Conservation (phyloP, 2,797 vertebrate species). For the Lepidocolaptes lacrymiger region DNA sequence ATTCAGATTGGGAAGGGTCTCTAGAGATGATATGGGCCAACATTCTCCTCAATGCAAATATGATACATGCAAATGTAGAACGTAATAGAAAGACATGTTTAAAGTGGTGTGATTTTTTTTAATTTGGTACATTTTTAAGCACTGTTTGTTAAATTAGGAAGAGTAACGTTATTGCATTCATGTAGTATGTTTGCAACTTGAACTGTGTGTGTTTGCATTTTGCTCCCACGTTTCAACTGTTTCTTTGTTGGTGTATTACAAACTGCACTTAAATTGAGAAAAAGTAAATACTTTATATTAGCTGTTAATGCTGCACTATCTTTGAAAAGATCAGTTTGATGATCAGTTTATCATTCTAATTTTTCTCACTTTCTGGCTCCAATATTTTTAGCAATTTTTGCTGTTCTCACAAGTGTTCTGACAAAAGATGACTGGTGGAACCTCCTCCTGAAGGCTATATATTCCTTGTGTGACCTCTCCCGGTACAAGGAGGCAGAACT, state of each 20-base stretch:
- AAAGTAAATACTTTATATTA: not conserved
- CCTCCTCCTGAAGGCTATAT: constrained; percentile 87
- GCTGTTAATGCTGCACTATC: not conserved
- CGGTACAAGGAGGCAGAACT: constrained; percentile 92
- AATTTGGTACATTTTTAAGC: not conserved
- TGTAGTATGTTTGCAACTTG: not conserved
- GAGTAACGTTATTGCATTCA: not conserved
- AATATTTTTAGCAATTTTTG: constrained; percentile 77
- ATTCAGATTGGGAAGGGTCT: not conserved
- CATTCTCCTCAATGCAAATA: not conserved
- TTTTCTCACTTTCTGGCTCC: not conserved
- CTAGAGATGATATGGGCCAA: not conserved
- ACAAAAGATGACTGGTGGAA: constrained; percentile 98
- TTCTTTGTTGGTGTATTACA: not conserved
- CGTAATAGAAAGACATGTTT: accelerated
- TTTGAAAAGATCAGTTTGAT: not conserved
- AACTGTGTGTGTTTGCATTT: not conserved
- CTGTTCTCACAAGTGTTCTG: constrained; percentile 87
- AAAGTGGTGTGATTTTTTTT: not conserved
- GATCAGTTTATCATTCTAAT: not conserved
- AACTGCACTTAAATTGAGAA: not conserved
- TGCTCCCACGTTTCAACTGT: not conserved
- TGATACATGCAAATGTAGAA: accelerated
- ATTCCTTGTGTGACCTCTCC: constrained; percentile 85
- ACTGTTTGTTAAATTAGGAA: not conserved